Conservation (phyloP, 2,113 vertebrate species). For the Passer domesticus region DNA sequence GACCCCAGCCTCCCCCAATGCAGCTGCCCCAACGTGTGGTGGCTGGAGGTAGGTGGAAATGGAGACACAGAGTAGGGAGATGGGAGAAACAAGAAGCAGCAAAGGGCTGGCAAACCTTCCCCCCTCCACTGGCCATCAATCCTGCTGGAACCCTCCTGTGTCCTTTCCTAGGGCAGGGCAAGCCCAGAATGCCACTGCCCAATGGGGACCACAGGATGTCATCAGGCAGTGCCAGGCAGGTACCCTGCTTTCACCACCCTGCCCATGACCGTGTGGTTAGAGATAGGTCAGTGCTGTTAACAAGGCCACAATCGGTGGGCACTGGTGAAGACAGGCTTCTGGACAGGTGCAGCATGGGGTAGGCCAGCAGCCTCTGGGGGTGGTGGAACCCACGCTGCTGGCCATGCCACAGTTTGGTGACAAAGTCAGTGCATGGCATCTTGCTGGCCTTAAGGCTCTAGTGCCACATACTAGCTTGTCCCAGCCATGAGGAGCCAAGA, state of each 20-base stretch:
- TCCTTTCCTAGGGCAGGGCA: background rate
- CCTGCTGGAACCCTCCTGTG: background rate
- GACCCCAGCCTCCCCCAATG: background rate
- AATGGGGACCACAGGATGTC: background rate
- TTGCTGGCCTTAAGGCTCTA: background rate
- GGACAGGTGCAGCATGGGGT: background rate
- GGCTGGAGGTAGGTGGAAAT: background rate
- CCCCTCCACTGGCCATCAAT: accelerated
- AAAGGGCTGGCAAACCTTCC: background rate
- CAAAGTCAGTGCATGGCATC: background rate
- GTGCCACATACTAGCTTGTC: background rate
- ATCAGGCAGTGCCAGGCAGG: background rate
- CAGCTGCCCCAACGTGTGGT: accelerated
- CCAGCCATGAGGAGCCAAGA: background rate
- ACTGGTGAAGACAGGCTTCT: constrained; percentile 32
- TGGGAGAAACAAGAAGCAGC: background rate
- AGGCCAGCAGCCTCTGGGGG: background rate
- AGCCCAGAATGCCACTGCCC: background rate
- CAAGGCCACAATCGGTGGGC: accelerated
- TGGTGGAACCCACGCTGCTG: background rate
- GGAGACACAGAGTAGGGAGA: background rate
- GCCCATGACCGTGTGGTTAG: background rate
- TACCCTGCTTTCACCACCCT: accelerated
- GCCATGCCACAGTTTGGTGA: background rate
- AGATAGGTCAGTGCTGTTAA: background rate